Percentiles rank a stretch among this genome's conserved stretches.
These are phyloP conservation scores for Sylvicola cinctus DNA, from an alignment of 2,888 invertebrate species.

Conservation along the genomic window DNA sequence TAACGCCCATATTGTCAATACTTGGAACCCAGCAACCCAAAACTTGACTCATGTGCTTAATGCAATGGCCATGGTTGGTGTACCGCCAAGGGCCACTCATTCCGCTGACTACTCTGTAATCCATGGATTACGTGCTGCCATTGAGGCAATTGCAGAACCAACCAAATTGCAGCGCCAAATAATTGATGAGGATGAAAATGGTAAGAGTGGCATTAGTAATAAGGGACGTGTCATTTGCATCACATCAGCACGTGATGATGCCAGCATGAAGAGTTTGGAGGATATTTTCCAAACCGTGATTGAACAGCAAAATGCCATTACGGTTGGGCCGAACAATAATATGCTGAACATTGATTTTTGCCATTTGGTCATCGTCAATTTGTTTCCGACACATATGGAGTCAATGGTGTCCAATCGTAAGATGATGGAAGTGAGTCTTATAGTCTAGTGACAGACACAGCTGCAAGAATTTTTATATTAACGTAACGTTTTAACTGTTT, in stretches of 20 bases:
- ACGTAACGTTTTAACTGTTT: slow-evolving; percentile 12
- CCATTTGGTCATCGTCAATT: slow-evolving; percentile 76
- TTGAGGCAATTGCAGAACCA: slow-evolving; percentile 65
- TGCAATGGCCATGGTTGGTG: slow-evolving; percentile 62
- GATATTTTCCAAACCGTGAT: slow-evolving; percentile 71
- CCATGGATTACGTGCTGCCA: slow-evolving; percentile 67
- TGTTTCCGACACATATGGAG: slow-evolving; percentile 63
- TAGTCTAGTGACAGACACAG: slow-evolving; percentile 3
- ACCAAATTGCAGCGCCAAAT: slow-evolving; percentile 48
- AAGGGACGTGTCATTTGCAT: slow-evolving; percentile 73
- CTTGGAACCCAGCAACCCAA: slow-evolving; percentile 67
- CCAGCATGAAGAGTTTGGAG: slow-evolving; percentile 65
- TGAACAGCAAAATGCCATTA: slow-evolving; percentile 57
- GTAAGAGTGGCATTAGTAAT: slow-evolving; percentile 17
- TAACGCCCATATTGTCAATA: slow-evolving; percentile 65
- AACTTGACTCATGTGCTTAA: slow-evolving; percentile 71
- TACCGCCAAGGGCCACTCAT: slow-evolving; percentile 33
- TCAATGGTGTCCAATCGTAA: slow-evolving; percentile 54
- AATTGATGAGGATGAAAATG: slow-evolving; percentile 15
- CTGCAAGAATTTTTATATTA: slow-evolving; percentile 3
- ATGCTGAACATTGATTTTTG: slow-evolving; percentile 64
- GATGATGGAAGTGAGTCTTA: slow-evolving; percentile 7
- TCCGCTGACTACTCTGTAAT: slow-evolving; percentile 45
- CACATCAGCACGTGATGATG: slow-evolving; percentile 72
- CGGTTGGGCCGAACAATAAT: slow-evolving; percentile 33